Base-by-base conservation (phyloP, 2,797 vertebrate species). In the Leuciscus waleckii region DNA sequence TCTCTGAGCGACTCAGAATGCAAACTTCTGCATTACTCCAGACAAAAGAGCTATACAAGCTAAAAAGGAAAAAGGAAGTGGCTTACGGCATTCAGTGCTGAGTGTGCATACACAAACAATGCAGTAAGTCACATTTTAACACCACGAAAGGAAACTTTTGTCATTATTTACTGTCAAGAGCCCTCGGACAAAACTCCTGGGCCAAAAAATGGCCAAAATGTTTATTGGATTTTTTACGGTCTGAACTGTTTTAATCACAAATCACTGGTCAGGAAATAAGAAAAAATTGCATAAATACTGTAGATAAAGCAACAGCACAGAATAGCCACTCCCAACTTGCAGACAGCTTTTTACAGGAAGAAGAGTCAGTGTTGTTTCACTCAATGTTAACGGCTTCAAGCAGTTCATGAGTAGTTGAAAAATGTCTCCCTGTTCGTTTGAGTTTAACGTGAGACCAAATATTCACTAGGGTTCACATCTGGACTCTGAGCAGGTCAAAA, bases 31-130 rank as follows among this genome's bases (percentile, higher is more conserved):
- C 58, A 82, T 67, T 83, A n/a, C 0, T 0, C 21, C 26, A 35
- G 41, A 76, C 32, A 51, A 75, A 75, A 83, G 29, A 74, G 26
- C 70, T 49, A 2, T 23, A 23, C 32, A 32, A 26, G 23, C 14
- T 76, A 16, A 14, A 54, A 76, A 26, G 39, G 56, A 71, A 46
- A 63, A 41, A 41, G 51, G 80, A 83, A 83, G 58, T 29, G 56
- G 56, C 19, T 35, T 51, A 39, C 10, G 21, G 14, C 14, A 49
- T 19, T 49, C 29, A 35, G 16, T 49, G 29, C 29, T 65, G 70
- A 74, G 58, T 65, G 11, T 51, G 41, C 41, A 51, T 23, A 35
- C 0, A 10, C 29, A 63, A 73, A 70, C 26, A 32, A 65, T 4
- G 5, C 63, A 65, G 3, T 3, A 26, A 67, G 70, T 83, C 70